Evolutionary conservation across 1,140 invertebrate species (phyloP).

Genomic region (Bombus balteatus): DNA sequence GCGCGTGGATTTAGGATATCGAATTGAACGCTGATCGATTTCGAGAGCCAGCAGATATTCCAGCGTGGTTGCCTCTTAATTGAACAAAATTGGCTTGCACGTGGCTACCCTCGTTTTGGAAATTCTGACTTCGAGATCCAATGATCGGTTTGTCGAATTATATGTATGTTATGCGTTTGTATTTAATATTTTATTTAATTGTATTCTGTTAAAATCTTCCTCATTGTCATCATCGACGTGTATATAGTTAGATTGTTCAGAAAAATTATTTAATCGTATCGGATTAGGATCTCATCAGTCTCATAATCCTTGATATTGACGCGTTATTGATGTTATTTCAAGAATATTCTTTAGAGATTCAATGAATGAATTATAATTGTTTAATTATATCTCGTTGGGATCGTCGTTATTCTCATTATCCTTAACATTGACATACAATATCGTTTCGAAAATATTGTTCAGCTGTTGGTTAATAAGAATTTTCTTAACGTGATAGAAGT

Average conservation of each 20-base stretch:
- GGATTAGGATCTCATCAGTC: not conserved
- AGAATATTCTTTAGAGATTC: too few species aligned
- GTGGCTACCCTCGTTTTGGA: not conserved
- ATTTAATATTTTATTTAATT: not conserved
- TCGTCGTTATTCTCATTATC: not conserved
- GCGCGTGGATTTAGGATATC: constrained; percentile 13
- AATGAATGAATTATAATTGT: too few species aligned
- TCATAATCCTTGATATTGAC: too few species aligned
- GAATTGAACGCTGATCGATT: not conserved
- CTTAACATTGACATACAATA: not conserved
- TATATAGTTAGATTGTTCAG: not conserved
- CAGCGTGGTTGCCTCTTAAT: not conserved
- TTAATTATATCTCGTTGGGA: too few species aligned
- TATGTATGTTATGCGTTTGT: not conserved
- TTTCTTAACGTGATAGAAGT: too few species aligned
- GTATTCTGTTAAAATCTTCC: not conserved
- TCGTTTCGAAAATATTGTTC: not conserved
- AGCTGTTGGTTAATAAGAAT: not conserved
- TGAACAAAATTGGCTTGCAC: not conserved
- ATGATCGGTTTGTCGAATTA: too few species aligned
- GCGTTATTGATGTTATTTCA: too few species aligned
- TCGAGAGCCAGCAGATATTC: not conserved
- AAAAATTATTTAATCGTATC: not conserved
- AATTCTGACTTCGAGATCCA: not conserved
- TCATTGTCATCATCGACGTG: not conserved